These are phyloP conservation scores for Pseudois nayaur DNA, from an alignment of 2,113 vertebrate species.

Conservation along the genomic window DNA sequence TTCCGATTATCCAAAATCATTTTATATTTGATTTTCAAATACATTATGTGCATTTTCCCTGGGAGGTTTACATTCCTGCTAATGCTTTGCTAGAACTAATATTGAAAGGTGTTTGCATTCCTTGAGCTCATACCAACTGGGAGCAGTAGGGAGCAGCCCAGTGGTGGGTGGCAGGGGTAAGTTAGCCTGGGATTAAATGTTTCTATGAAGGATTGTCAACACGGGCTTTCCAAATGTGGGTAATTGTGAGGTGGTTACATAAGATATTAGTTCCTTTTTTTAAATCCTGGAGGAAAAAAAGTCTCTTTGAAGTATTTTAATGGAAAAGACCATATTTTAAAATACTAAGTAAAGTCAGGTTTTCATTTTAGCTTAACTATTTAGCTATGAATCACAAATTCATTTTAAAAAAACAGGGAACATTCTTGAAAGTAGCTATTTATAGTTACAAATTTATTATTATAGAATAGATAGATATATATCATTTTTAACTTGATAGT, in stretches of 20 bases:
- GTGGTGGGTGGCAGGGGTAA: background rate
- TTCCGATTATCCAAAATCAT: slow-evolving; percentile 59
- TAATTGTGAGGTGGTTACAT: slow-evolving; percentile 26
- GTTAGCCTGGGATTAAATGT: slow-evolving; percentile 25
- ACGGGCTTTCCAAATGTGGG: slow-evolving; percentile 6
- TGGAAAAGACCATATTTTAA: slow-evolving; percentile 40
- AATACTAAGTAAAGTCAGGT: slow-evolving; percentile 26
- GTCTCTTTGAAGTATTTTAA: slow-evolving; percentile 39
- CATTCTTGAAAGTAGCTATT: background rate
- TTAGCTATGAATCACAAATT: background rate
- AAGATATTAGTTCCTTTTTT: background rate
- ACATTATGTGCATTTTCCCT: slow-evolving; percentile 45
- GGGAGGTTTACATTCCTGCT: slow-evolving; percentile 52
- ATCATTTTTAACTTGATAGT: background rate
- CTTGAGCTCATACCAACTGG: background rate
- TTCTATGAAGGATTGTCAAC: slow-evolving; percentile 10
- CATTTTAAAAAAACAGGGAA: background rate
- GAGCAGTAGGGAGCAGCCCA: background rate
- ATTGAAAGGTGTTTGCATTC: slow-evolving; percentile 64
- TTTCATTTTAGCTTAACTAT: slow-evolving; percentile 33
- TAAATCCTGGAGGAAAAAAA: slow-evolving; percentile 10
- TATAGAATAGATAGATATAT: background rate
- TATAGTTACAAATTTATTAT: background rate
- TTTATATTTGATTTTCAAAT: slow-evolving; percentile 65
- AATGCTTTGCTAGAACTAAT: slow-evolving; percentile 46